Base-by-base conservation (phyloP, 2,797 vertebrate genomes). In the Melanitta fusca region DNA sequence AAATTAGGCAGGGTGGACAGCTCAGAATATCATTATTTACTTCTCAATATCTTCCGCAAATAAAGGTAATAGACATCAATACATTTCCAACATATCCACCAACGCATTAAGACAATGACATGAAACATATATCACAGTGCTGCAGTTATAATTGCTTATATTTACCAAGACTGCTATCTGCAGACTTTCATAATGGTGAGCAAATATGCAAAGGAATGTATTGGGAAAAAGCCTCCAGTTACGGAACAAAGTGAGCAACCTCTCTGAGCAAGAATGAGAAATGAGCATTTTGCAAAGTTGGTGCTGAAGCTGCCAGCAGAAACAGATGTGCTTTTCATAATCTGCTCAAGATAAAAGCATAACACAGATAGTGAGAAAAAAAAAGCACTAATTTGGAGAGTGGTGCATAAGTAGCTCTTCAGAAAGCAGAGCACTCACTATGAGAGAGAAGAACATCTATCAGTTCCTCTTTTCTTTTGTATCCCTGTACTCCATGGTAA, bases 251-350 rank as follows among this genome's bases (percentile, higher is more conserved):
- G 69, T 17, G 61, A 78, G 64, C 27, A 54, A 3, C 61, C 8
- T 1, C 53, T 51, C 84, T 83, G 72, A 91, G 69, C 47, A 30
- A 93, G 68, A 95, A 39, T 11, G 22, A 92, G 91, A 96, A 89
- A 94, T 16, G 2, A 57, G 8, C 71, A 9, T 45, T 89, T 78
- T 85, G 82, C 69, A 85, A 45, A 95, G 51, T 14, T 58, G 13
- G 12, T n/a, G 24, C 16, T 60, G 49, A 85, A 53, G 43, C 36
- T 83, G 81, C 43, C 71, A 74, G 84, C n/a, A 56, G 49, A 89
- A 73, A 12, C 38, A 88, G 13, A 17, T 21, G 18, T 47, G 41
- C 34, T 38, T 88, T 69, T 20, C 17, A 62, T 53, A 62, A 16
- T 47, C n/a, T 68, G 34, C 5, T 83, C 32, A 45, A 43, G 72